Conservation (phyloP, 1,140 invertebrate genomes). For the Zaprionus inermis region DNA sequence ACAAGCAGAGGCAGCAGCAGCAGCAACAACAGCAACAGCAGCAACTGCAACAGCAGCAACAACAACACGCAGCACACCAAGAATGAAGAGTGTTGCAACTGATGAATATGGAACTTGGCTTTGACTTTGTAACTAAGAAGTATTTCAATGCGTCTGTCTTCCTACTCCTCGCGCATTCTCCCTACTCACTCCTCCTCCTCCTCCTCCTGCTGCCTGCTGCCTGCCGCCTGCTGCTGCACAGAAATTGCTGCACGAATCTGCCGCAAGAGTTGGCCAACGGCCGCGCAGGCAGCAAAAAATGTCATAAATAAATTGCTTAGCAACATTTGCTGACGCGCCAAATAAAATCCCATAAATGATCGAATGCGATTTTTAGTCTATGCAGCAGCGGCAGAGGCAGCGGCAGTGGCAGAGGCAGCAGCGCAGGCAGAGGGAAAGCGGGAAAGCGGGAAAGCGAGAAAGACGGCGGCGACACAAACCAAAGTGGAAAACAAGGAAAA, state of each 20-base stretch:
- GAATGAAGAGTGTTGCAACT: conserved; percentile 80
- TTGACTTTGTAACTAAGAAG: conserved; percentile 58
- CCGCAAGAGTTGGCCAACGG: conserved; percentile 33
- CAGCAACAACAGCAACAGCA: conserved; percentile 54
- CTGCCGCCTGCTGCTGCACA: conserved; percentile 33
- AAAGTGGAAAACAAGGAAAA: conserved; percentile 47
- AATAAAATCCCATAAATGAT: conserved; percentile 84
- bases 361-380: conserved; percentile 83
- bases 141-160: conserved; percentile 66
- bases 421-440: conserved; percentile 20
- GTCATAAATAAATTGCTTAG: conserved; percentile 84
- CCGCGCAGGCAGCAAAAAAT: conserved; percentile 60
- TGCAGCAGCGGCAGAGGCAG: conserved; percentile 54
- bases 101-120: conserved; percentile 81
- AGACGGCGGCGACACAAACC: conserved; percentile 37
- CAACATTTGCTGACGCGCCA: conserved; percentile 84
- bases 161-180: not conserved
- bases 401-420: conserved; percentile 8
- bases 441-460: not conserved
- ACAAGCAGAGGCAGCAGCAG: conserved; percentile 46
- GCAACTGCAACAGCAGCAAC: conserved; percentile 12
- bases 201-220: not conserved
- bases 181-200: not conserved
- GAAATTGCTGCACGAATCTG: conserved; percentile 76
- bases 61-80: conserved; percentile 50